These are phyloP conservation scores for Eulemur rubriventer DNA, from an alignment of 2,797 vertebrate genomes.

Conservation along the genomic window DNA sequence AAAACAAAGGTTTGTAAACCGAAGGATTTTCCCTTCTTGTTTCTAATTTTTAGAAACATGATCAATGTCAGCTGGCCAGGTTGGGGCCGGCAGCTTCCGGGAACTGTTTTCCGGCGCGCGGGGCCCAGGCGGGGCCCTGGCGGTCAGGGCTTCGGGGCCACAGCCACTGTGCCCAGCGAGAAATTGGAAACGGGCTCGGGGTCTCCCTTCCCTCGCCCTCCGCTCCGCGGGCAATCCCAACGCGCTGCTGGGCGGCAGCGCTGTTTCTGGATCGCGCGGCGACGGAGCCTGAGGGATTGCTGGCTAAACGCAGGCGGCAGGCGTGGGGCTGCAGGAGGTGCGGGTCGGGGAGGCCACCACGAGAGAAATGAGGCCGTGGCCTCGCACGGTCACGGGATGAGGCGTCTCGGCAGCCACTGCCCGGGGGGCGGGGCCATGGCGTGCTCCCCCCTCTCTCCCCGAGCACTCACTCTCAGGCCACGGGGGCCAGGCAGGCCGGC, in stretches of 20 bases:
- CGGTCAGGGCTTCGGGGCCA: neutral
- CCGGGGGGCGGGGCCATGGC: fast-evolving
- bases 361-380: conserved; percentile 47
- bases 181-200: neutral
- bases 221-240: neutral
- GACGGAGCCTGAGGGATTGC: conserved; percentile 64
- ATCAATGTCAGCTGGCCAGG: neutral
- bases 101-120: fast-evolving
- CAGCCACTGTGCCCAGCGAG: neutral
- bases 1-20: neutral
- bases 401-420: fast-evolving
- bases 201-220: neutral
- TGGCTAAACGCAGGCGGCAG: conserved; percentile 59
- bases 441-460: neutral
- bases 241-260: neutral
- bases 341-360: neutral
- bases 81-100: neutral
- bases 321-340: conserved; percentile 60
- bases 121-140: neutral
- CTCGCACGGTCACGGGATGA: neutral
- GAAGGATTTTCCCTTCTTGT: neutral
- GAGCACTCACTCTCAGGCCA: neutral
- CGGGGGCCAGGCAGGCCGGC: fast-evolving
- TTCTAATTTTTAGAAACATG: conserved; percentile 21
- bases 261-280: conserved; percentile 55